These are phyloP conservation scores for Metaphire vulgaris DNA, from an alignment of 1,140 invertebrate genomes.

Conservation along the genomic window DNA sequence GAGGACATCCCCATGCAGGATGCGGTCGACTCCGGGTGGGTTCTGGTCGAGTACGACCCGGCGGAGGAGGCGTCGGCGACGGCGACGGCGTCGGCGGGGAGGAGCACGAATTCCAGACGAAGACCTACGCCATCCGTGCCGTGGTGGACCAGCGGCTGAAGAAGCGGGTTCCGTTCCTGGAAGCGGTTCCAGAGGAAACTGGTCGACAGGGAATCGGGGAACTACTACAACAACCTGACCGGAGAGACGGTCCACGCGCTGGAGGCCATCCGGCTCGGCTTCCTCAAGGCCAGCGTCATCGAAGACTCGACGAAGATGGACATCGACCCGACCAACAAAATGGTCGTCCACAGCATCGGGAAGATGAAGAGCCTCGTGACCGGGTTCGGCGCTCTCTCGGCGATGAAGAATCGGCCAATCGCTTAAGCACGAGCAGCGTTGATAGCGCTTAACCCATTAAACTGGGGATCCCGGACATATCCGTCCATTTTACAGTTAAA, in stretches of 20 bases:
- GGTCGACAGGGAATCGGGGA: slow-evolving; percentile 19
- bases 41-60: background rate
- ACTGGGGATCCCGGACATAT: no score
- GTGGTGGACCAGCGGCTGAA: slow-evolving; percentile 25
- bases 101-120: background rate
- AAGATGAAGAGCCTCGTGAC: slow-evolving; percentile 31
- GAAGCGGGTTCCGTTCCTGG: slow-evolving; percentile 20
- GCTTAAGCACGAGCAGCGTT: background rate
- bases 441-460: no score
- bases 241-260: slow-evolving; percentile 19
- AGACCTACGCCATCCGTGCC: slow-evolving; percentile 25
- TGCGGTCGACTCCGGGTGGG: slow-evolving; percentile 6
- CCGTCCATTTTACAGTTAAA: no score
- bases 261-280: slow-evolving; percentile 24
- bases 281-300: slow-evolving; percentile 32
- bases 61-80: background rate
- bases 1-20: slow-evolving; percentile 12
- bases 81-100: no score
- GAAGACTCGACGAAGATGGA: slow-evolving; percentile 43
- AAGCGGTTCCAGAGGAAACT: slow-evolving; percentile 19
- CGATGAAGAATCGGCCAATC: background rate
- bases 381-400: background rate
- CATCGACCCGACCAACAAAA: slow-evolving; percentile 45
- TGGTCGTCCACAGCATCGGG: slow-evolving; percentile 42
- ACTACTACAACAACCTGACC: slow-evolving; percentile 26